phyloP scores from a whole-genome alignment of 2,797 vertebrate species.

The Urocyon cinereoargenteus region DNA sequence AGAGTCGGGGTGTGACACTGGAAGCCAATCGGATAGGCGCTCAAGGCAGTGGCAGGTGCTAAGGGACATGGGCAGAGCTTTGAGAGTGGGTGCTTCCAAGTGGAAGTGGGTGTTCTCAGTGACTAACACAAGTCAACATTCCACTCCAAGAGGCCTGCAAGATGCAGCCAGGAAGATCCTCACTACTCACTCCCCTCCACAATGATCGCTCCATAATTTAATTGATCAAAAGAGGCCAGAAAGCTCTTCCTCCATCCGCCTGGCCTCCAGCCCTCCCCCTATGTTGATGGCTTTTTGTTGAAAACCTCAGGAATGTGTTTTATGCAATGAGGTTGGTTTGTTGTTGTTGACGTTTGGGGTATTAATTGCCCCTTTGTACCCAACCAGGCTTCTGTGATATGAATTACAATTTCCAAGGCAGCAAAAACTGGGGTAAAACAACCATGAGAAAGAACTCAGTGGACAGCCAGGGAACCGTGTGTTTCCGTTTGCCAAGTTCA shows the following conservation, averaged over 20 bases:
- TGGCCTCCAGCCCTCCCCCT: background rate
- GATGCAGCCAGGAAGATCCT: background rate
- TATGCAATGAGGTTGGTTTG: background rate
- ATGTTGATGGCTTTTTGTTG: background rate
- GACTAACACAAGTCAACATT: background rate
- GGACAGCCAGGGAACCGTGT: background rate
- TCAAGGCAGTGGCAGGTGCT: background rate
- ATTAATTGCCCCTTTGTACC: conserved; percentile 13
- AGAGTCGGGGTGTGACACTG: background rate
- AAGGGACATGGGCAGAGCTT: too few species aligned
- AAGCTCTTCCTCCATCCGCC: background rate
- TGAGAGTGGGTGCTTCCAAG: background rate
- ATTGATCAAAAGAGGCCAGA: background rate
- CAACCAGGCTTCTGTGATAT: background rate
- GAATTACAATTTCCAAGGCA: background rate
- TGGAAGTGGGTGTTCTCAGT: background rate
- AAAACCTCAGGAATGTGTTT: conserved; percentile 3
- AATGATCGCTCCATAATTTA: background rate
- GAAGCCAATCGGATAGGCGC: background rate
- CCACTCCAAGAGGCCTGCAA: fast-evolving
- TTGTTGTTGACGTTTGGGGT: too few species aligned
- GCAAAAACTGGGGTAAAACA: background rate
- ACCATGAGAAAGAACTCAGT: background rate
- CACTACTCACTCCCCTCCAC: too few species aligned
- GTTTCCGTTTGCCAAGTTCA: conserved; percentile 38